Base-by-base conservation (phyloP, 1,140 invertebrate species). In the Drosophila tristis region DNA sequence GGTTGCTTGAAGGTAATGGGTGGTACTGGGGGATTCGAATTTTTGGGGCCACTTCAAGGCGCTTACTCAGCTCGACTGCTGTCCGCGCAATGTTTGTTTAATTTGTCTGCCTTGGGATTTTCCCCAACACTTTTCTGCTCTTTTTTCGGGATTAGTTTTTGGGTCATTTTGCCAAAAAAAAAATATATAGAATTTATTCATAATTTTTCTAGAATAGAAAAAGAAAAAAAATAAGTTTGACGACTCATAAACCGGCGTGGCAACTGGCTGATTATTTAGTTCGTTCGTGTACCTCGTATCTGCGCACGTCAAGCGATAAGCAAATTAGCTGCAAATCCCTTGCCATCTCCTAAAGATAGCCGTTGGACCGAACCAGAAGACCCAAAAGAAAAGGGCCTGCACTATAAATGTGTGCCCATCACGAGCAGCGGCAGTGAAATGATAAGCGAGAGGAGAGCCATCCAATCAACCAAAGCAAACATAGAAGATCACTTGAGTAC, bases 21-120 rank as follows among this genome's bases (percentile, higher is more conserved):
- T 11, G 49, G 47, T 20, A 39, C 26, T 50, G 80, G 31, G 31
- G 9, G 31, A 35, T 35, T 35, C 9, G 9, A 35, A 11, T 35
- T 35, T 31, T 35, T 35, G 31, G 31, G 31, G 57, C 62, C 81
- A 84, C 80, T 84, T 84, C 76, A 84, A 84, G 80, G 76, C 80
- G 77, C 77, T 73, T 1, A 20, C 20, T 20, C 20, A 20, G 71
- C 55, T 44, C 20, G 71, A 60, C 71, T 82, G 59, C 64, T 81
- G 79, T 81, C 74, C 45, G 80, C 45, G 67, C 73, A 73, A 66
- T 68, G 80, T 84, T 84, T 84, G 81, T 86, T 84, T 84, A 86
- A 85, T 84, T 79, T 86, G 81, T 86, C 76, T 85, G 72, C 77
- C 80, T 64, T 78, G 79, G 66, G 66, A 70, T 70, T 70, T 70